Evolutionary conservation across 1,140 invertebrate species (phyloP), one percentile per base, ranked within the genome.

Genomic region (Meloidogyne floridensis): DNA sequence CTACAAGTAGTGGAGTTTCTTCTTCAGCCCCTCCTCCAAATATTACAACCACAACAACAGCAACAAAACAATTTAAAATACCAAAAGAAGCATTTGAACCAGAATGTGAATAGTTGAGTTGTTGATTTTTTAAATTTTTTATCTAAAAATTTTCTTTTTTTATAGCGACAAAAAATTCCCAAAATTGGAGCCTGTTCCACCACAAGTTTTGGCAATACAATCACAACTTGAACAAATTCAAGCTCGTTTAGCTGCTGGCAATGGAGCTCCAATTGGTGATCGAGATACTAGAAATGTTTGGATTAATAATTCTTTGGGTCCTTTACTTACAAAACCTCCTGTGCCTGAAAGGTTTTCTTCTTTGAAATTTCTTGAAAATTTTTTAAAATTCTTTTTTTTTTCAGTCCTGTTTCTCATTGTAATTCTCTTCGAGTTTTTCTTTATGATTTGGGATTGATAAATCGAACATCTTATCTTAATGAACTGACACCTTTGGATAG

Each of bases 121-220:
- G 65, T 72, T 72, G 20, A 20, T 54, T 9, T 8, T 82, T 77
- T 20, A 51, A 69, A 75, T 9, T 54, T 53, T 20, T 18, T 11
- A 32, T 75, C 7, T 47, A 8, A 47, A 47, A 47, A 47, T 81
- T 79, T 78, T 20, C 20, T 32, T 32, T 32, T 32, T 32, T 32
- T 32, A 32, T 1, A 94, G 94, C 15, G 95, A 96, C 86, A 93
- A 93, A 80, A 94, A 94, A 43, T 94, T 95, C 89, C 94, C 94
- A 5, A 92, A 92, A 56, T 90, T 95, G 70, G 94, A 95, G 75
- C 92, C 93, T 20, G 18, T 71, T 1, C 92, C 94, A n/a, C 91
- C 93, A 82, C 92, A 91, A 73, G 92, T 92, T 54, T 87, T 89
- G 71, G 92, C 92, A 47, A 91, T 93, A 13, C 86, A 91, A 2